Evolutionary conservation across 2,797 vertebrate genomes (phyloP), one percentile per base, ranked within the genome.

Genomic region (Acipenser oxyrinchus): DNA sequence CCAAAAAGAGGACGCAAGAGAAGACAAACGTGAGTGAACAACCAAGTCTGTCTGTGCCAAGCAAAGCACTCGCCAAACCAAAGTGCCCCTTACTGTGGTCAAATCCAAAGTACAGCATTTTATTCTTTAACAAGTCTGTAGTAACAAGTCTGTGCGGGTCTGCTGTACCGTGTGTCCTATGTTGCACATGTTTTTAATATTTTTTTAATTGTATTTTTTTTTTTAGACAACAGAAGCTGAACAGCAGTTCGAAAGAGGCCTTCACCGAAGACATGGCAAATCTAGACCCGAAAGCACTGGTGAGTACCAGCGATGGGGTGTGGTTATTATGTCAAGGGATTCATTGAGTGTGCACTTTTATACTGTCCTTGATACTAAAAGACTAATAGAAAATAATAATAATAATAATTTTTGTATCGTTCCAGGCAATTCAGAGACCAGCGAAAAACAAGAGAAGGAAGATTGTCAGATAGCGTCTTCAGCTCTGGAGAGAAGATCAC

Each of bases 1-100:
- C 76, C 76, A 74, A 87, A 86, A 72, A 87, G 87, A 79, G 88
- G 89, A 72, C 85, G 89, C 70, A 92, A 92, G 78, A 85, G 90
- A 74, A 92, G 91, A 79, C 90, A 92, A 84, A 84, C 84, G 89
- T 91, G 74, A 82, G 89, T 78, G n/a, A 64, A 49, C 4, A 7
- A 11, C 12, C 9, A 1, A 3, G 48, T 15, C 74, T 76, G 67
- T 64, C 66, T 66, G 73, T 70, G 48, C 9, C 68, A 1, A 18
- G 15, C 15, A 74, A 76, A 11, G 63, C 74, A 60, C 65, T 64
- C 3, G 74, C 66, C 6, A 70, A 73, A 37, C 68, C 73, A 6
- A 69, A 72, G 60, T 68, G 63, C 66, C 72, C 76, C 66, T 69
- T 76, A 6, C 71, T 76, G 66, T 68, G 74, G 23, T 73, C 76